Conservation (phyloP, 2,113 vertebrate genomes). For the Psittacula cyanocephala region DNA sequence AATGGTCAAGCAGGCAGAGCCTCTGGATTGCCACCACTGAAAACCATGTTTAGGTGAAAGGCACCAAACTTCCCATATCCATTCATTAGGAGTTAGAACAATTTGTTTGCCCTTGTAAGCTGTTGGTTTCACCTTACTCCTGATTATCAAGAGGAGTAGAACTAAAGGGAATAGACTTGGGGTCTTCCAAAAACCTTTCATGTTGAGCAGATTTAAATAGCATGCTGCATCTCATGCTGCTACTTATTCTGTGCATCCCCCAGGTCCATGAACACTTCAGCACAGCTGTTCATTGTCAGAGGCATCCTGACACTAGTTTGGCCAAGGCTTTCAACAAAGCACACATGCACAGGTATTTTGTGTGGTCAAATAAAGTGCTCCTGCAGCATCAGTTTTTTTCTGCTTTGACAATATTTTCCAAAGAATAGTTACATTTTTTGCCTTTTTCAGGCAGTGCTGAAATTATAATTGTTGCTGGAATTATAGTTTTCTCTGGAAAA, state of each 20-base stretch:
- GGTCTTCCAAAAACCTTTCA: not conserved
- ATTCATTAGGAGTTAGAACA: not conserved
- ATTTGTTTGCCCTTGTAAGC: not conserved
- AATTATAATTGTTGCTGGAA: not conserved
- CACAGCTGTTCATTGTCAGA: not conserved
- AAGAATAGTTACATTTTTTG: not conserved
- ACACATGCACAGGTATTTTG: not conserved
- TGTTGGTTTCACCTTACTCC: not conserved
- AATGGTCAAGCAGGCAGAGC: not conserved
- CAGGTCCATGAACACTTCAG: not conserved
- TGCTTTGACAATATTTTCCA: not conserved
- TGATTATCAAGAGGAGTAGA: not conserved
- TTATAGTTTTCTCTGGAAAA: not conserved
- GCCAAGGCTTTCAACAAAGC: not conserved
- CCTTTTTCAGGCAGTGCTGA: not conserved
- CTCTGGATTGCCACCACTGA: not conserved
- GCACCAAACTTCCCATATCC: not conserved
- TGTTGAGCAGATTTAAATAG: not conserved
- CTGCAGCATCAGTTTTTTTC: not conserved
- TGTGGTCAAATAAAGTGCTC: not conserved
- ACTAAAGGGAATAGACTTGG: not conserved
- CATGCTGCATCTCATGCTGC: rapidly evolving
- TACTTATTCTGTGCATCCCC: not conserved
- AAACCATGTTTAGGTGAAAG: not conserved
- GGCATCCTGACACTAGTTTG: not conserved